Evolutionary conservation across 2,797 vertebrate species (phyloP), one percentile per base, ranked within the genome.

Genomic region (Lerista edwardsae): DNA sequence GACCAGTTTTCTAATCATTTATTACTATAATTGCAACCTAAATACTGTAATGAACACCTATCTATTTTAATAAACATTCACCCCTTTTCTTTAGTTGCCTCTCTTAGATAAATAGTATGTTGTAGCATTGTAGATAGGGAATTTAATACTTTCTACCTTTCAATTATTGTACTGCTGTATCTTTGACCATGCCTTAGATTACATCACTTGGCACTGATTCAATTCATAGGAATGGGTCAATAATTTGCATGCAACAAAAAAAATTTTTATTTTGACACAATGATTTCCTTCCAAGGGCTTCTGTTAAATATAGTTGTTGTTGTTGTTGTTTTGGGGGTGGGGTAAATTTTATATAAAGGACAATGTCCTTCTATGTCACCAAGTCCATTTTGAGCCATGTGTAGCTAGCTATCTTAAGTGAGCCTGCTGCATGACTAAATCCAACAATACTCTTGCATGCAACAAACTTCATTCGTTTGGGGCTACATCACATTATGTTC

Each of bases 371-470:
- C 27, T 59, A 3, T 51, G 62, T 86, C 77, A 75, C 72, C 65
- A 88, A 91, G 67, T 84, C 87, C 91, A 15, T 81, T 88, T 71
- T 36, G 64, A 69, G 84, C 75, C 83, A 59, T 79, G 80, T 77
- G 79, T 64, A 84, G 86, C 83, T 64, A 84, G 86, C 83, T 34
- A 1, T 77, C 19, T 71, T 82, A 31, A 51, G 64, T n/a, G 92
- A 76, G 85, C 55, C 83, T 90, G 85, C 92, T 93, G 90, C 87
- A 91, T 91, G 90, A 91, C 84, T 87, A 84, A 91, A 90, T 72
- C 41, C 84, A n/a, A 86, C 77, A 77, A 4, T 39, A 76, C 83
- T 80, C 80, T 51, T 80, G 19, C 2, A 34, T 83, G 51, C 86
- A 87, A 77, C 77, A 68, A 72, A 83, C 89, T 91, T 89, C 84